Base-by-base conservation (phyloP, 1,140 invertebrate species). In the Pachypeltis micranthus region DNA sequence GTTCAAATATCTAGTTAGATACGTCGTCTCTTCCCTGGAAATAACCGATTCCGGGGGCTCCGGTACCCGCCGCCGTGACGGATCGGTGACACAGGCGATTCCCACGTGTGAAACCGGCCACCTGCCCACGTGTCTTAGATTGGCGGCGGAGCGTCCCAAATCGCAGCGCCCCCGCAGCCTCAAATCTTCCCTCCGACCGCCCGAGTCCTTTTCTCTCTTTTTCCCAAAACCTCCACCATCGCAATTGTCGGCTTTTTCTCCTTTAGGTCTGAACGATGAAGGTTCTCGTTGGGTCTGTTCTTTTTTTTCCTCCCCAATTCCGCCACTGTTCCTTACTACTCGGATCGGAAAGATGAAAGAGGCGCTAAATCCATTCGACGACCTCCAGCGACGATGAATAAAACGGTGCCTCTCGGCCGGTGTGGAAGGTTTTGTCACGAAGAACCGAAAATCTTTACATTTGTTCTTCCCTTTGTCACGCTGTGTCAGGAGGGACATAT, bases 61-160 rank as follows among this genome's bases (percentile, higher is more conserved):
- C 47, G 47, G 47, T 51, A 51, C 10, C 47, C 47, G 47, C 4
- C 21, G 12, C 47, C 47, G 47, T 51, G 47, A 10, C 47, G 10
- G 47, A 51, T 51, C 47, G 47, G 47, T 51, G 47, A 51, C 47
- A 51, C 47, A 51, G 47, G 12, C 47, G 23, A 16, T 51, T 51
- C 47, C 47, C 47, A 51, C 47, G 47, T 51, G 47, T 51, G 47
- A 21, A 21, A 21, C 10, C 47, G 12, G 10, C 21, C 47, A 51
- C 47, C 47, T 51, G 47, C 47, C 47, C 47, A 51, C 47, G 47
- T 51, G 47, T 51, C 47, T 16, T 51, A 58, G 56, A 58, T 58
- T 16, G 56, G 56, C 28, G 56, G 56, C 28, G 14, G 56, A 58
- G 12, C 56, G 28, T 58, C 25, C 7, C 56, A 27, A 58, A 31